These are phyloP conservation scores for Macrophya alboannulata DNA, from an alignment of 2,888 invertebrate species.

Conservation along the genomic window DNA sequence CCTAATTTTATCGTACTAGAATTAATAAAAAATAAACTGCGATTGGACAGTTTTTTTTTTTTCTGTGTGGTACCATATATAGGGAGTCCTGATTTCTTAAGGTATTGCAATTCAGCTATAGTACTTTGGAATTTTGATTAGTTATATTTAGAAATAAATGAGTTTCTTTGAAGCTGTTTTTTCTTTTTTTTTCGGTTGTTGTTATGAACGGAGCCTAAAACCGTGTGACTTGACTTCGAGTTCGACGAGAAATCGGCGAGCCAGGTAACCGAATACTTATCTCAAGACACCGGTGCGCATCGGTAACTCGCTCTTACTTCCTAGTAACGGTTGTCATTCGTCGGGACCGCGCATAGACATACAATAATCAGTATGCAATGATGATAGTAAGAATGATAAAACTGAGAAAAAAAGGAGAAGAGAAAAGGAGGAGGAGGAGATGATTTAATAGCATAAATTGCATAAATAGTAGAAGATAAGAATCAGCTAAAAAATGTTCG, in stretches of 20 bases:
- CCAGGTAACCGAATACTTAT: conserved; percentile 42
- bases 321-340: conserved; percentile 26
- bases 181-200: neutral
- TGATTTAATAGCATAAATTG: neutral
- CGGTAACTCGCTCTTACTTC: conserved; percentile 49
- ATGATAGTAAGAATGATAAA: neutral
- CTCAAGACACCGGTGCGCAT: conserved; percentile 41
- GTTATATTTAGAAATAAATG: neutral
- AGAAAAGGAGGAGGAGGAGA: neutral
- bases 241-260: conserved; percentile 42
- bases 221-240: conserved; percentile 29
- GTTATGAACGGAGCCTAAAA: conserved; percentile 42
- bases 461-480: neutral
- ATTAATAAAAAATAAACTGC: neutral
- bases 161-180: neutral
- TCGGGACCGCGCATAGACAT: neutral
- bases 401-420: neutral
- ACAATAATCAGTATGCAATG: neutral
- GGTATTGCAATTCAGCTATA: neutral
- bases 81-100: neutral
- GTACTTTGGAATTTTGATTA: neutral
- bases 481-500: neutral
- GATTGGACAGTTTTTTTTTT: neutral
- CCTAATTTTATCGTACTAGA: neutral
- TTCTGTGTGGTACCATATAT: too few species aligned